These are phyloP conservation scores for Clarias gariepinus DNA, from an alignment of 2,113 vertebrate genomes.

Conservation along the genomic window DNA sequence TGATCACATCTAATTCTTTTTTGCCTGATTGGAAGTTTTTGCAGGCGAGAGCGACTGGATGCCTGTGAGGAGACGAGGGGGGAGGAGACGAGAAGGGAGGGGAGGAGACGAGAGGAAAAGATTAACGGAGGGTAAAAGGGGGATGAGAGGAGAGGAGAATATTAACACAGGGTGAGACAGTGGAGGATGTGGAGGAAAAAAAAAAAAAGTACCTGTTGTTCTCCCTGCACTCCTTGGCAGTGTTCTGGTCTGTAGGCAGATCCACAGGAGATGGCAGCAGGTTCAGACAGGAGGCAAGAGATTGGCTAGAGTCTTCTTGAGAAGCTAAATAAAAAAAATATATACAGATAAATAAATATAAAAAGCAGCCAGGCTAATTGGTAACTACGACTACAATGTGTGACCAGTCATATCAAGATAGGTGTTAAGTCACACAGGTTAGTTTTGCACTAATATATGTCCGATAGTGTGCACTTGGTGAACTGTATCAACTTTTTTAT, in stretches of 20 bases:
- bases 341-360: background rate
- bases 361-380: background rate
- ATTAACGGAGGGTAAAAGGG: background rate
- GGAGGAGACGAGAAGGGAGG: background rate
- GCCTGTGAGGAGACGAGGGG: background rate
- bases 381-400: background rate
- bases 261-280: slow-evolving; percentile 82
- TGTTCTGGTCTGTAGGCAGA: slow-evolving; percentile 70
- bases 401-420: too few species aligned
- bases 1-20: slow-evolving; percentile 20
- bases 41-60: slow-evolving; percentile 12
- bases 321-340: slow-evolving; percentile 72
- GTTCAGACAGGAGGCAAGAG: slow-evolving; percentile 87
- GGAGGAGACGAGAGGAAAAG: background rate
- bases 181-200: background rate
- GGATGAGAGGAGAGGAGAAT: background rate
- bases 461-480: too few species aligned
- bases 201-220: slow-evolving; percentile 79
- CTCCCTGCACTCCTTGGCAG: slow-evolving; percentile 76
- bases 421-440: too few species aligned
- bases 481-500: too few species aligned
- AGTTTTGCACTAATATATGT: too few species aligned
- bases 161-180: background rate
- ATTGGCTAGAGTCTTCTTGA: slow-evolving; percentile 90
- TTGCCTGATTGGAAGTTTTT: slow-evolving; percentile 7